phyloP scores from a whole-genome alignment of 2,797 vertebrate genomes.

The Iguana delicatissima region DNA sequence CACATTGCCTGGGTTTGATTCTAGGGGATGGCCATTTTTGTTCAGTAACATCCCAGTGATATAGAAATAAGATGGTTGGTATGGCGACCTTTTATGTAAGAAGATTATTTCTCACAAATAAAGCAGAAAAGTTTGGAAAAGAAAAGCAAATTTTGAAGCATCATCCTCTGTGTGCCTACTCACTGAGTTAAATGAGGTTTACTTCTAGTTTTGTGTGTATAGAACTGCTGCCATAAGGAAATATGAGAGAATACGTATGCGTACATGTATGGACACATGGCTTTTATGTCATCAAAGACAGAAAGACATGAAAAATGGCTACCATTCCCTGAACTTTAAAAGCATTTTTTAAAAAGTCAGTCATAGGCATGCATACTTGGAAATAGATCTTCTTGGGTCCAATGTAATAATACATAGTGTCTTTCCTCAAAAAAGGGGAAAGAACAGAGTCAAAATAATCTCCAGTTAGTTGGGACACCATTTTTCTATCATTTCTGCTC shows the following conservation, averaged over 20 bases:
- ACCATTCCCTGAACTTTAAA: neutral
- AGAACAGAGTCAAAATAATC: neutral
- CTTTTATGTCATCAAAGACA: neutral
- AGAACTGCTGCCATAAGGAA: neutral
- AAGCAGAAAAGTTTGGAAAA: neutral
- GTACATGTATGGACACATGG: neutral
- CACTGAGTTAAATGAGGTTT: too few relatives aligned
- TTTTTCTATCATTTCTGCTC: conserved; percentile 53
- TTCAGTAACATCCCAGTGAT: neutral
- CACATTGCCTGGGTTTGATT: neutral
- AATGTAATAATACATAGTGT: neutral
- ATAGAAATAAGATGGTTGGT: neutral
- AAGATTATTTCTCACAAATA: neutral
- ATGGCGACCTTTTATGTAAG: neutral
- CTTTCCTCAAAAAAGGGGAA: neutral
- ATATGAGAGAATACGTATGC: neutral
- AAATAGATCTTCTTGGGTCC: neutral
- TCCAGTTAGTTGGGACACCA: neutral
- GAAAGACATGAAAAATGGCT: conserved; percentile 17
- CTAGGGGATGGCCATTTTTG: neutral
- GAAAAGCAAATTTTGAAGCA: neutral
- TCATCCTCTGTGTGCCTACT: neutral
- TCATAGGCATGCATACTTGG: neutral
- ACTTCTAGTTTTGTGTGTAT: too few relatives aligned
- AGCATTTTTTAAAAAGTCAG: neutral